phyloP scores from a whole-genome alignment of 2,113 vertebrate species.

The Rissa tridactyla region DNA sequence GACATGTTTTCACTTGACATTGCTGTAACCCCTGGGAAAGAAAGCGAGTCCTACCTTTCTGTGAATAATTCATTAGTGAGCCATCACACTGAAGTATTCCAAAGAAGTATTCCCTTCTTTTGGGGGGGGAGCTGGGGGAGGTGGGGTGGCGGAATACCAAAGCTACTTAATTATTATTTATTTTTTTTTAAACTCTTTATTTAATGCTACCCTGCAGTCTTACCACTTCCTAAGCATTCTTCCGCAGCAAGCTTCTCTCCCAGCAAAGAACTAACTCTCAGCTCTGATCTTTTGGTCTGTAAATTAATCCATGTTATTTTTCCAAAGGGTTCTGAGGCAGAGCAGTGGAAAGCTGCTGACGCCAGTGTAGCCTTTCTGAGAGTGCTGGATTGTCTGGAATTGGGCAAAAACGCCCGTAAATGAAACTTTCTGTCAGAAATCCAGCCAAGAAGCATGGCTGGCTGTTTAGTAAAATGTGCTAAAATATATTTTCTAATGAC shows the following conservation, averaged over 20 bases:
- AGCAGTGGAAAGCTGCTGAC: not conserved
- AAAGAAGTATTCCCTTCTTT: not conserved
- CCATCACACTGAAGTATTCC: not conserved
- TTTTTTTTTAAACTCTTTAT: not conserved
- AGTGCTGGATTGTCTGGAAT: not conserved
- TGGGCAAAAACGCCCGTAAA: not conserved
- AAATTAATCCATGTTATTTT: not conserved
- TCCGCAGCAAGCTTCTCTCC: not conserved
- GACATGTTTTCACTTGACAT: slow-evolving; percentile 39
- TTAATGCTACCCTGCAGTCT: not conserved
- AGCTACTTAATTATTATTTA: not conserved
- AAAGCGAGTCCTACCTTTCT: not conserved
- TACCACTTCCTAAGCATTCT: not conserved
- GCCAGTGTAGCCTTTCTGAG: not conserved
- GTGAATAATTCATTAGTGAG: slow-evolving; percentile 21
- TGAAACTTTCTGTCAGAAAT: not conserved
- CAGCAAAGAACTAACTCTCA: not conserved
- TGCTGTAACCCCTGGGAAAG: slow-evolving; percentile 29
- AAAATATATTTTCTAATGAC: not conserved
- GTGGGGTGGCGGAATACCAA: not conserved
- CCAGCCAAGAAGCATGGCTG: not conserved
- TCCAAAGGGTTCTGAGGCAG: not conserved
- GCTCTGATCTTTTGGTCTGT: not conserved
- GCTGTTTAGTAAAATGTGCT: not conserved
- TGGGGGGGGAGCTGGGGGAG: not conserved